Base-by-base conservation (phyloP, 2,888 invertebrate genomes). In the Galeopsomyia nigrocyanea region DNA sequence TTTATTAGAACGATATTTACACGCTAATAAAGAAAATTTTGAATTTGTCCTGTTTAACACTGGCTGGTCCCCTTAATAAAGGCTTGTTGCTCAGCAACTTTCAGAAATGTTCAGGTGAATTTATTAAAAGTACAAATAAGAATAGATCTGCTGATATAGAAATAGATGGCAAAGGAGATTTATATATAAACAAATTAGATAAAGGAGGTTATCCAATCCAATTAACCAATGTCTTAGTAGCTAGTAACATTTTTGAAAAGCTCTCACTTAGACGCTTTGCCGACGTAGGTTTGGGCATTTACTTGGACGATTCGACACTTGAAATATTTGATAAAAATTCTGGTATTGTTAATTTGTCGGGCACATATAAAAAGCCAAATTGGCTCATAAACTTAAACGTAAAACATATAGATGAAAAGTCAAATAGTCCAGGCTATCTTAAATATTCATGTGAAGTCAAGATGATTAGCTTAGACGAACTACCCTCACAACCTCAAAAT, bases 401-500 rank as follows among this genome's bases (percentile, higher is more conserved):
- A n/a, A 51, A 53, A 10, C 7, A 51, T 5, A 39, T 13, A 13
- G 31, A n/a, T 26, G 14, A 16, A 61, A 61, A 46, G 2, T 2
- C 46, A 19, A 19, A 56, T 10, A 46, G 56, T n/a, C 1, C 3
- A 26, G 22, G 56, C 13, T 47, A 56, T 56, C 22, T 46, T 14
- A 65, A 56, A 13, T 65, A 47, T 46, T 7, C 10, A 6, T 65
- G 65, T 47, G 21, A 9, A 31, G 65, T 47, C 16, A 9, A n/a
- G n/a, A 47, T 65, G n/a, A 14, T 65, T n/a, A 26, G 21, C 0
- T 5, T n/a, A 5, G 16, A 46, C 21, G 49, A 47, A 21, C 17
- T 51, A 53, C 21, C 64, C n/a, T 57, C 62, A 46, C 74, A 70
- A 70, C 63, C 63, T 31, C 74, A 55, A 26, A 62, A 16, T n/a